Evolutionary conservation across 2,113 vertebrate genomes (phyloP).

Genomic region (Canis aureus): DNA sequence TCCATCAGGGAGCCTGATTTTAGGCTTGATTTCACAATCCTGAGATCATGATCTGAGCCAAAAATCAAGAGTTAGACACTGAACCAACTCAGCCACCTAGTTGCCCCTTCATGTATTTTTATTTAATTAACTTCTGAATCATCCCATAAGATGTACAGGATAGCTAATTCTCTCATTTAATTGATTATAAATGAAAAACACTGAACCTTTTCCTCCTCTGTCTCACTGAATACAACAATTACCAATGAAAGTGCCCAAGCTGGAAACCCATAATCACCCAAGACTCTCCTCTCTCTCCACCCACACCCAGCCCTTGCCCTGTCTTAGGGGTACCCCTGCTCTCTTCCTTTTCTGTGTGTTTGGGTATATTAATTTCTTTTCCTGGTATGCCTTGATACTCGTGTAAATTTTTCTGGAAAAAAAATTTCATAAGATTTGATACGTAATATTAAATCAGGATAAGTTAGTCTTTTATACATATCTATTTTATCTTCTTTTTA

Average conservation of each 20-base stretch:
- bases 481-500: not conserved
- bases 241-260: too few relatives aligned
- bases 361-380: not conserved
- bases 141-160: not conserved
- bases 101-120: not conserved
- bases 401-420: slow-evolving; percentile 7
- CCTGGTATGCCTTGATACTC: not conserved
- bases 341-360: not conserved
- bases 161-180: not conserved
- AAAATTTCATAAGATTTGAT: not conserved
- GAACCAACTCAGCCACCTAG: not conserved
- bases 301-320: too few relatives aligned
- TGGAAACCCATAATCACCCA: not conserved
- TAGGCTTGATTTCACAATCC: not conserved
- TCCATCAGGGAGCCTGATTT: not conserved
- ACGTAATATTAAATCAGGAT: not conserved
- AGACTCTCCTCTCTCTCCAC: not conserved
- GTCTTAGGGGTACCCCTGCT: rapidly evolving
- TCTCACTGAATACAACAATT: not conserved
- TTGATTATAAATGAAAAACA: not conserved
- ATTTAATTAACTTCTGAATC: not conserved
- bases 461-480: not conserved
- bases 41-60: not conserved
- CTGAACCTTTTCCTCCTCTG: not conserved
- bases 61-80: not conserved